Evolutionary conservation across 2,888 invertebrate species (phyloP).

Genomic region (Dascillus cervinus): DNA sequence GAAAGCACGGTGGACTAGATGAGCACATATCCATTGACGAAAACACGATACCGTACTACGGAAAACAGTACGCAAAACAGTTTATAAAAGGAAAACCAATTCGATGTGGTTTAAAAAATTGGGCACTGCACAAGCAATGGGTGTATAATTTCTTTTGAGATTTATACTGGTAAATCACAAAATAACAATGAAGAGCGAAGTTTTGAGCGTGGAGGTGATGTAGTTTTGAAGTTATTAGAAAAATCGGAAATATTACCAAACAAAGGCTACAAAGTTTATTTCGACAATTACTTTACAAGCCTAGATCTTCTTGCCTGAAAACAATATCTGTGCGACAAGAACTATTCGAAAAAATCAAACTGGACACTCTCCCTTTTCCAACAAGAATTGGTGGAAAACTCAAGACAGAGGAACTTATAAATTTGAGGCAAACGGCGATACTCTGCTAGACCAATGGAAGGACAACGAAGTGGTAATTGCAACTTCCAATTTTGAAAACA

Average conservation of each 20-base stretch:
- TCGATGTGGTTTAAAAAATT: slow-evolving; percentile 23
- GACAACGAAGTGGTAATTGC: slow-evolving; percentile 11
- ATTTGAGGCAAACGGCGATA: slow-evolving; percentile 4
- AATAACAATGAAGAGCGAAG: slow-evolving; percentile 8
- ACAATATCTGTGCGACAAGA: slow-evolving; percentile 10
- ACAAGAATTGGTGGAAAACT: slow-evolving; percentile 11
- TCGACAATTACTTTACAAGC: slow-evolving; percentile 8
- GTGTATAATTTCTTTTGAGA: slow-evolving; percentile 19
- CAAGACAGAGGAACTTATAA: slow-evolving; percentile 7
- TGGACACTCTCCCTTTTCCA: slow-evolving; percentile 11
- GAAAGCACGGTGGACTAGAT: slow-evolving; percentile 12
- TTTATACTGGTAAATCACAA: slow-evolving; percentile 19
- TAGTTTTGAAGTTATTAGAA: slow-evolving; percentile 14
- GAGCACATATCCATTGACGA: slow-evolving; percentile 19
- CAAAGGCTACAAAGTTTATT: slow-evolving; percentile 12
- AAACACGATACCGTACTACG: slow-evolving; percentile 21
- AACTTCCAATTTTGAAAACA: slow-evolving; percentile 7
- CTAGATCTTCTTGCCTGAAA: slow-evolving; percentile 1
- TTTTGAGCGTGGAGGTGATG: slow-evolving; percentile 19
- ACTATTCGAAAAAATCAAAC: slow-evolving; percentile 13
- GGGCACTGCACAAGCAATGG: slow-evolving; percentile 19
- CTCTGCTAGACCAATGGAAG: slow-evolving; percentile 7
- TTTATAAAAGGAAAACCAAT: slow-evolving; percentile 22
- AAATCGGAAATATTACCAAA: slow-evolving; percentile 9
- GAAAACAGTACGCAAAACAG: slow-evolving; percentile 20